Base-by-base conservation (phyloP, 2,888 invertebrate species). In the Stegana nigrithorax region DNA sequence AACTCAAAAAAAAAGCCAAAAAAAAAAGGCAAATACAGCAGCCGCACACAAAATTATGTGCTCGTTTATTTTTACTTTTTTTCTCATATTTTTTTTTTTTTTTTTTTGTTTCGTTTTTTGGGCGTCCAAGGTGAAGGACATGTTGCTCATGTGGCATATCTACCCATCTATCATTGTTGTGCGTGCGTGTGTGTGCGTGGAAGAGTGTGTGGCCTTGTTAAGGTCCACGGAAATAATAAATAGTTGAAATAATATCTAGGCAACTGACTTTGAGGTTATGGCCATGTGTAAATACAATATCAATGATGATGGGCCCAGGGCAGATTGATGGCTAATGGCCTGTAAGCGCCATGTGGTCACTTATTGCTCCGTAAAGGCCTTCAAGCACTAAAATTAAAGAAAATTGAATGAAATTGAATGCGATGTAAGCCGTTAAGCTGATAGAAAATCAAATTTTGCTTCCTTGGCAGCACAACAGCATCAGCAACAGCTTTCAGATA, bases 41-140 rank as follows among this genome's bases (percentile, higher is more conserved):
- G 12, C 2, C 32, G n/a, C 6, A n/a, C 39, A 39, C 39, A n/a
- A 39, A 39, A 39, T 14, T 39, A 39, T 39, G 12, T 10, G 14
- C n/a, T 39, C 14, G 14, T 39, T 14, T 14, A 14, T 39, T 39
- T 6, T 29, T 29, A 7, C 10, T 29, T 29, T 29, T 29, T 29
- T 29, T 29, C 10, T 39, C 14, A n/a, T n/a, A n/a, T n/a, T n/a
- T n/a, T n/a, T n/a, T n/a, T n/a, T n/a, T n/a, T n/a, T n/a, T n/a
- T n/a, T n/a, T n/a, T n/a, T n/a, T n/a, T n/a, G n/a, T n/a, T n/a
- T n/a, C n/a, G n/a, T n/a, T n/a, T n/a, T n/a, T n/a, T n/a, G n/a
- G n/a, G n/a, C n/a, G 50, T 14, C 50, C 50, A 50, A 50, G 50
- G 50, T 50, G 50, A 50, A 50, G 26, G 26, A 26, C 50, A 50